Evolutionary conservation across 2,113 vertebrate genomes (phyloP).

Genomic region (Cervus canadensis): DNA sequence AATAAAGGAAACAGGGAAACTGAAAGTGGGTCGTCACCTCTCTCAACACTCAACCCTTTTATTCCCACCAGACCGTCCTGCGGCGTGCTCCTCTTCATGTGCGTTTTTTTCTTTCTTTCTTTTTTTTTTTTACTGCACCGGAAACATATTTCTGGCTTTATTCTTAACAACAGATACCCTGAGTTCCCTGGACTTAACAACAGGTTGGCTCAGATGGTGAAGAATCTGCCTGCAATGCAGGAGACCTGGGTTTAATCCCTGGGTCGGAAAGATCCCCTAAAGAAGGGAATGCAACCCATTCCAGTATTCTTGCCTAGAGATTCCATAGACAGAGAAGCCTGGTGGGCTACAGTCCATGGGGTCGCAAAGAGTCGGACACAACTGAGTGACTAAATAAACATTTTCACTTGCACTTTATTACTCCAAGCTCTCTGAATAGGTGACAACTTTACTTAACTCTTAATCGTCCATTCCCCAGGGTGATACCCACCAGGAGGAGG

Average conservation of each 20-base stretch:
- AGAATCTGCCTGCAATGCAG: background rate
- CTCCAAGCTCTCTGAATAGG: background rate
- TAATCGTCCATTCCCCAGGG: rapidly evolving
- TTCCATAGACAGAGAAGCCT: background rate
- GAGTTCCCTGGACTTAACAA: background rate
- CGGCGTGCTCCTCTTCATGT: rapidly evolving
- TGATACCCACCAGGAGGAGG: too few relatives aligned
- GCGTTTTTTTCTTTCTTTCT: too few relatives aligned
- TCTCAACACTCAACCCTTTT: background rate
- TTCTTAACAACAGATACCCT: background rate
- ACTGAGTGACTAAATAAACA: background rate
- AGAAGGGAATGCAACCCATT: background rate
- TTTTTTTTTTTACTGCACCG: background rate
- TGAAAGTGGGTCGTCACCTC: background rate
- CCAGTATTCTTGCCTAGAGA: background rate
- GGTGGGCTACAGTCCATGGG: background rate
- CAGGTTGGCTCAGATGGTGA: background rate
- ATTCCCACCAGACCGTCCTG: background rate
- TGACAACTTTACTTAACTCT: background rate
- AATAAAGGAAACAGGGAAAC: background rate
- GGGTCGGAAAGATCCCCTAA: background rate
- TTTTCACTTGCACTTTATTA: background rate
- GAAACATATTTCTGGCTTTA: background rate
- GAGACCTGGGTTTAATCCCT: background rate
- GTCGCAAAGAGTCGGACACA: background rate